These are phyloP conservation scores for Ispidina picta DNA, from an alignment of 2,797 vertebrate species.

Conservation along the genomic window DNA sequence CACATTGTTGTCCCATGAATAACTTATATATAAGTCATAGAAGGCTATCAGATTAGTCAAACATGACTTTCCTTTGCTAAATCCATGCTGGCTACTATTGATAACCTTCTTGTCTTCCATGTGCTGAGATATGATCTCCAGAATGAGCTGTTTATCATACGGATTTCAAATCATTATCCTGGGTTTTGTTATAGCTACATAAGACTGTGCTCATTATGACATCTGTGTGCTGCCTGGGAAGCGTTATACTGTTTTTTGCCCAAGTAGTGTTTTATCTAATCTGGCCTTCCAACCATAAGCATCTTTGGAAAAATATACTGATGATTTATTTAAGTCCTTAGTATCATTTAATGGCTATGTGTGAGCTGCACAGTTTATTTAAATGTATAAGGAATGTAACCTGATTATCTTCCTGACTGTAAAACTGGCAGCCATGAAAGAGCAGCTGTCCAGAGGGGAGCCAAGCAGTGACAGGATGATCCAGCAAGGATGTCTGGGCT, in stretches of 20 bases:
- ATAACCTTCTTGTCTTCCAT: too few relatives aligned
- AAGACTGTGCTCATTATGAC: not conserved
- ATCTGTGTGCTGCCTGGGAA: not conserved
- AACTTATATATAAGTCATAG: too few relatives aligned
- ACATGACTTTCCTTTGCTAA: too few relatives aligned
- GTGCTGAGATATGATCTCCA: too few relatives aligned
- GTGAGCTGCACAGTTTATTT: slow-evolving; percentile 1
- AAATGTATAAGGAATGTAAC: not conserved
- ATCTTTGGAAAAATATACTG: not conserved
- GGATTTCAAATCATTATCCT: slow-evolving; percentile 47
- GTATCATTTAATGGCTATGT: not conserved
- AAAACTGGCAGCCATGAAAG: not conserved
- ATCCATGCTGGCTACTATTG: too few relatives aligned
- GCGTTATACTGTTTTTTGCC: not conserved
- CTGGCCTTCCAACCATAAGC: not conserved
- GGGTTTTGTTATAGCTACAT: slow-evolving; percentile 1
- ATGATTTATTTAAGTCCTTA: not conserved
- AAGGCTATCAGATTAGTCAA: too few relatives aligned
- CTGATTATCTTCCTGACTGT: not conserved
- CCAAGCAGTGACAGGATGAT: not conserved
- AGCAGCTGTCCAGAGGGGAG: not conserved
- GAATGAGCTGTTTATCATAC: not conserved
- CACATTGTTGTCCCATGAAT: too few relatives aligned
- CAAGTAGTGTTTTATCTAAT: slow-evolving; percentile 10
- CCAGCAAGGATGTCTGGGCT: not conserved